Evolutionary conservation across 2,797 vertebrate genomes (phyloP).

Genomic region (Ceyx erithaca): DNA sequence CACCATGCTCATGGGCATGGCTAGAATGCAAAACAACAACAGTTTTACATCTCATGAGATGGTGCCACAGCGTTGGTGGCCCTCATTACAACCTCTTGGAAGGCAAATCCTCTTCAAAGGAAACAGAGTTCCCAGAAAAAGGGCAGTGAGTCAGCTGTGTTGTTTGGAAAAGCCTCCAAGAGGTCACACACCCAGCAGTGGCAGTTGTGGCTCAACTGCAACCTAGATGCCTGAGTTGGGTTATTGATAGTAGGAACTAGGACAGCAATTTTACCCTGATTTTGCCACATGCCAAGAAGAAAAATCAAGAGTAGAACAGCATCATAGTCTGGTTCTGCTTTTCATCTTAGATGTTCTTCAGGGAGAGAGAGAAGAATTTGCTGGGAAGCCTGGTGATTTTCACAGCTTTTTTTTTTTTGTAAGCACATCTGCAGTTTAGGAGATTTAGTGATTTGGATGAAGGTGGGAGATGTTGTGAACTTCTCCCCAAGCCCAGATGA

Average conservation of each 20-base stretch:
- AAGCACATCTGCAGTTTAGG: not conserved
- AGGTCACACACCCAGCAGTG: no score
- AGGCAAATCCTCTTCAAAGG: not conserved
- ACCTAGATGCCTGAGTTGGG: no score
- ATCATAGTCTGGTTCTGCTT: no score
- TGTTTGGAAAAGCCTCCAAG: no score
- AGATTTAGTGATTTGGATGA: not conserved
- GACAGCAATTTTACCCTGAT: no score
- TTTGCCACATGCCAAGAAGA: no score
- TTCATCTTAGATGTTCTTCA: no score
- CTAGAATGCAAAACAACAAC: not conserved
- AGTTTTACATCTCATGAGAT: not conserved
- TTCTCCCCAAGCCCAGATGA: not conserved
- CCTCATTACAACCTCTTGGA: not conserved
- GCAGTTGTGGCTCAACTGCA: no score
- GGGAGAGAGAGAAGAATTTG: no score
- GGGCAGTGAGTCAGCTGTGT: not conserved
- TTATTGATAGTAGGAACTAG: no score
- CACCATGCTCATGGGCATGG: not conserved
- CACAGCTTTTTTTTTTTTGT: not conserved
- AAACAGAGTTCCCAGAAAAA: not conserved
- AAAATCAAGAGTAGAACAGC: no score
- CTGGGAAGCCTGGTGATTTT: no score
- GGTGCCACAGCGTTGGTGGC: not conserved
- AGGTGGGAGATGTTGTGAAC: not conserved